Percentiles rank a stretch among this genome's conserved stretches.
These are phyloP conservation scores for Tetranychus piercei DNA, from an alignment of 2,888 invertebrate species.

Conservation along the genomic window DNA sequence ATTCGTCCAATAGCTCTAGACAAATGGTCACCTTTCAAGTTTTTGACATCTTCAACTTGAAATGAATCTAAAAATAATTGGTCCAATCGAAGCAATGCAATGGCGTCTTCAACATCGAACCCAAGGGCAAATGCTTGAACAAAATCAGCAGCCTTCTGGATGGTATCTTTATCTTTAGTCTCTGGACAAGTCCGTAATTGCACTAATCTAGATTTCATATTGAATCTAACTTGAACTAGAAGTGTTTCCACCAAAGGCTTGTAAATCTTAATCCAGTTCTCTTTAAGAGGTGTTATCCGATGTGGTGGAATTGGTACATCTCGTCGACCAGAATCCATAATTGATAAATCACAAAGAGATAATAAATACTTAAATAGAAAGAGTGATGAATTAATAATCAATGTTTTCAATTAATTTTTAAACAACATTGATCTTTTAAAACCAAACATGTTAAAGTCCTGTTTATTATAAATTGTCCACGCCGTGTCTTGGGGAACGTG, in stretches of 20 bases:
- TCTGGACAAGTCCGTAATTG: slow-evolving; percentile 54
- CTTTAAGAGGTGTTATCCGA: slow-evolving; percentile 79
- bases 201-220: slow-evolving; percentile 70
- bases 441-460: too few species aligned
- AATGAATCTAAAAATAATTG: slow-evolving; percentile 93
- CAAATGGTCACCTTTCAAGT: slow-evolving; percentile 80
- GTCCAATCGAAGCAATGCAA: slow-evolving; percentile 79
- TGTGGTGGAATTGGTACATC: slow-evolving; percentile 70
- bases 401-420: too few species aligned
- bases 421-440: too few species aligned
- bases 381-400: too few species aligned
- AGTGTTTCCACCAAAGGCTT: slow-evolving; percentile 88
- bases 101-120: slow-evolving; percentile 88
- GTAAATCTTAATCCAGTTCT: slow-evolving; percentile 91
- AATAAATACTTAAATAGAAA: neutral
- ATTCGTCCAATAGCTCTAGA: slow-evolving; percentile 89
- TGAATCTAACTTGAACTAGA: slow-evolving; percentile 78
- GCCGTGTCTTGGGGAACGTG: too few species aligned
- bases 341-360: too few species aligned
- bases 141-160: slow-evolving; percentile 96
- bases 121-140: slow-evolving; percentile 87
- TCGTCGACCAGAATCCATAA: slow-evolving; percentile 22
- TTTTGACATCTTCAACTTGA: slow-evolving; percentile 85
- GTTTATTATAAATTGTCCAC: too few species aligned
- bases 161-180: slow-evolving; percentile 63